Base-by-base conservation (phyloP, 2,797 vertebrate species). In the Danio jaintianensis region DNA sequence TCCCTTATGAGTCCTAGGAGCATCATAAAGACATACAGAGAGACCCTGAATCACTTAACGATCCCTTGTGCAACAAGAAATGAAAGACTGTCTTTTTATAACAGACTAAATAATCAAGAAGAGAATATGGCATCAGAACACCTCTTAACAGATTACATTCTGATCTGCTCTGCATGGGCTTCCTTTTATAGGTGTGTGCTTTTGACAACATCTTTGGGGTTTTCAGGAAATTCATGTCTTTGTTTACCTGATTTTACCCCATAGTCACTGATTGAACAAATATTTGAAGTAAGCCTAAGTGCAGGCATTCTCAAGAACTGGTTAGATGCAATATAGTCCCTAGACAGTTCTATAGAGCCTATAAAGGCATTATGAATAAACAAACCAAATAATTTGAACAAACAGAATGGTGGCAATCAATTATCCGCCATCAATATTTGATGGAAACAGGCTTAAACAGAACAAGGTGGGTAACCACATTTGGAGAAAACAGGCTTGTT, bases 191-290 rank as follows among this genome's bases (percentile, higher is more conserved):
- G 61, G 52, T 18, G 42, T 16, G 75, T 7, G 16, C 58, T 8
- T 11, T 29, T 70, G 69, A 66, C 56, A 40, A 71, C 16, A 55
- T 67, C 42, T 12, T 59, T 68, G 29, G 29, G 22, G 4, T 43
- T 50, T 74, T 29, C 18, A 0, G 59, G 87, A 84, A 86, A 79
- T 62, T 86, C 59, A 50, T 66, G 20, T 62, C 38, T 61, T 56
- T 67, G 50, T 73, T 73, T 78, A 78, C n/a, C 4, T 40, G 13
- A 69, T 55, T 36, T 79, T 48, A 53, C 40, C 59, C 40, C 29
- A 20, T 22, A 61, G 16, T 20, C 50, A 55, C 43, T 56, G 64
- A 38, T 70, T 58, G 15, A 29, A 22, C 42, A 38, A 20, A 58
- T 59, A 58, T 8, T 5, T 67, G 18, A 64, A 69, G 63, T 56